Base-by-base conservation (phyloP, 2,113 vertebrate genomes). In the Ammodramus savannarum region DNA sequence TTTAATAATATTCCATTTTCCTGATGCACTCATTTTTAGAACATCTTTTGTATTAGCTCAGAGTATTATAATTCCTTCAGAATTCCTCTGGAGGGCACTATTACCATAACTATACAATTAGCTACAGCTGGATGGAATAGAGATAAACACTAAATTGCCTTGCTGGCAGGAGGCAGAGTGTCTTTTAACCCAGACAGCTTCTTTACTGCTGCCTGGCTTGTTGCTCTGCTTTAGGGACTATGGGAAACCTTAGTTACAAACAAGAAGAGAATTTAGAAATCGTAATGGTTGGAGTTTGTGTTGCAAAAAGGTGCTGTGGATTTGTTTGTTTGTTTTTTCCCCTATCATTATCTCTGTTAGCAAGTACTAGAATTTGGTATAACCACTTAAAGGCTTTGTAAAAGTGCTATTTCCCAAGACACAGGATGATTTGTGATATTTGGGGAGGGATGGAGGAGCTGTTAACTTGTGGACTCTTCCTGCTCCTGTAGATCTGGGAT, bases 51-150 rank as follows among this genome's bases (percentile, higher is more conserved):
- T 81, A 32, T 65, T 62, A 77, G 67, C 69, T 92, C 78, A 0
- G 25, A 87, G 62, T 83, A 82, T 89, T 93, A 79, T 85, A 95
- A 97, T 98, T 98, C 76, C 96, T 93, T 48, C 34, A 41, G 69
- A 98, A 89, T 97, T 97, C 98, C 98, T 98, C 97, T 98, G 97
- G 98, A 98, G 97, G 98, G 98, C 97, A 98, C 97, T 74, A 95
- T 98, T 95, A 97, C 96, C 97, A 97, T 97, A 97, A 95, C 94
- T 85, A 97, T 92, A 74, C 90, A 96, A 97, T 97, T 97, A 97
- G 75, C 96, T 92, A 36, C 82, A 67, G 87, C 1, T 9, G 27
- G 67, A 2, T 88, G 46, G 73, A 87, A 92, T 73, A 92, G 62
- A 89, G 92, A 94, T 74, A 89, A 92, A 76, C 84, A 46, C 67